A percentile compares a stretch with the other conserved stretches of the same genome.
These are phyloP conservation scores for Centropus unirufus DNA, from an alignment of 2,113 vertebrate species.

Conservation along the genomic window DNA sequence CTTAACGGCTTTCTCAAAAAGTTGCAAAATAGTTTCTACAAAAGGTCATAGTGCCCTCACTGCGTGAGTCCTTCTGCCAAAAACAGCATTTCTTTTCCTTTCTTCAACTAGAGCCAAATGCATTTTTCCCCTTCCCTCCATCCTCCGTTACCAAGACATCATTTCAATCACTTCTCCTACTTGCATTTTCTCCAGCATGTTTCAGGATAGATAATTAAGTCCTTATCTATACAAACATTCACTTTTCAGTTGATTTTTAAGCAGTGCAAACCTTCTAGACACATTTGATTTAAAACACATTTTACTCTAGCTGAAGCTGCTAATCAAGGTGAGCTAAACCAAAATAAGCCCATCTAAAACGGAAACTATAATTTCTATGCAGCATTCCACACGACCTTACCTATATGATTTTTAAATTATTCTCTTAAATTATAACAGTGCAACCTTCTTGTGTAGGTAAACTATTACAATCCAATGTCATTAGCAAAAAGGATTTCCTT, in stretches of 20 bases:
- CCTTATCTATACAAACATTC: slow-evolving; percentile 59
- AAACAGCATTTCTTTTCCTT: not conserved
- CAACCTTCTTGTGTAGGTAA: not conserved
- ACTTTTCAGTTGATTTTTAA: slow-evolving; percentile 53
- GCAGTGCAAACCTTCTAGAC: slow-evolving; percentile 43
- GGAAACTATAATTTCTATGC: slow-evolving; percentile 11
- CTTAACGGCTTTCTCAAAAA: slow-evolving; percentile 46
- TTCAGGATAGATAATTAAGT: slow-evolving; percentile 47
- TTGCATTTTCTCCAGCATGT: slow-evolving; percentile 31
- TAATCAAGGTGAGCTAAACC: slow-evolving; percentile 54
- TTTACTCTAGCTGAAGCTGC: slow-evolving; percentile 50
- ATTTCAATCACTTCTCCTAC: slow-evolving; percentile 39
- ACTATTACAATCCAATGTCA: not conserved
- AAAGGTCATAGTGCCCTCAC: not conserved
- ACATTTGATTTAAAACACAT: slow-evolving; percentile 40
- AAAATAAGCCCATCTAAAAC: slow-evolving; percentile 34
- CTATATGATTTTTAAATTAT: slow-evolving; percentile 39
- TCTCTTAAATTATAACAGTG: slow-evolving; percentile 24
- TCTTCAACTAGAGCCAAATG: not conserved
- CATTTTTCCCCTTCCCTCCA: not conserved
- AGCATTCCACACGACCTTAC: slow-evolving; percentile 1
- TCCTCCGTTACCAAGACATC: not conserved
- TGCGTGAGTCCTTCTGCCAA: not conserved
- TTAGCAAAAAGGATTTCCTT: not conserved
- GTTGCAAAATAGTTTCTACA: not conserved